A percentile compares a stretch with the other conserved stretches of the same genome.
Conservation (phyloP, 1,140 invertebrate species). For the Anthonomus grandis region DNA sequence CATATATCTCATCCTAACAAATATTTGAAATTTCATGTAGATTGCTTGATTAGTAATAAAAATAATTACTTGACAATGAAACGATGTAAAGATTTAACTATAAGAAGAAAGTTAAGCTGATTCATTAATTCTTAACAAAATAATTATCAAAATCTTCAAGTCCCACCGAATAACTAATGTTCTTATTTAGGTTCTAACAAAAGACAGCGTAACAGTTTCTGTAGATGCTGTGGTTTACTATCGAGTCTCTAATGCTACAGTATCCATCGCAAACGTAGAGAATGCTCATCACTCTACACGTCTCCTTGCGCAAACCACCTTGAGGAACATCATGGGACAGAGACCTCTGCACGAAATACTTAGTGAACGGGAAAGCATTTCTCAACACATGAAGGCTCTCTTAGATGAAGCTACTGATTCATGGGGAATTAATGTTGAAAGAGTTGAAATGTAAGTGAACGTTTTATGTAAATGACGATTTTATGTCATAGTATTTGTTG, state of each 20-base stretch:
- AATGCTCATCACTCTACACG: constrained; percentile 92
- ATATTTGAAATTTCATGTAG: too few relatives aligned
- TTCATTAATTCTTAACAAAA: too few relatives aligned
- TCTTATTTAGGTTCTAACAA: constrained; percentile 85
- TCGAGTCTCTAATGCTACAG: constrained; percentile 90
- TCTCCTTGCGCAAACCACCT: constrained; percentile 83
- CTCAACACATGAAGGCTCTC: constrained; percentile 77
- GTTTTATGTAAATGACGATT: too few relatives aligned
- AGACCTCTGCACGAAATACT: constrained; percentile 93
- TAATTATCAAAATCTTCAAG: too few relatives aligned
- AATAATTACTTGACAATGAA: too few relatives aligned
- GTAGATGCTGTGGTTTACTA: constrained; percentile 95
- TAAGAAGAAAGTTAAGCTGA: too few relatives aligned
- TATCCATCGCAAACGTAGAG: constrained; percentile 95
- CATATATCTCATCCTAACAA: too few relatives aligned
- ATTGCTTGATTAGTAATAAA: too few relatives aligned
- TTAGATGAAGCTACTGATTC: constrained; percentile 92
- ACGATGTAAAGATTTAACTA: too few relatives aligned
- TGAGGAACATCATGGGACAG: constrained; percentile 94
- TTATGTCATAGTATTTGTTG: background rate
- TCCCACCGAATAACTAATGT: too few relatives aligned
- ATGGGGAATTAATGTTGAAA: constrained; percentile 95
- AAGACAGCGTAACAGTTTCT: constrained; percentile 92
- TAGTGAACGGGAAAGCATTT: constrained; percentile 90
- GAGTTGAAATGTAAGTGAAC: constrained; percentile 87